These are phyloP conservation scores for Anguilla marmorata DNA, from an alignment of 2,797 vertebrate genomes.

Conservation along the genomic window DNA sequence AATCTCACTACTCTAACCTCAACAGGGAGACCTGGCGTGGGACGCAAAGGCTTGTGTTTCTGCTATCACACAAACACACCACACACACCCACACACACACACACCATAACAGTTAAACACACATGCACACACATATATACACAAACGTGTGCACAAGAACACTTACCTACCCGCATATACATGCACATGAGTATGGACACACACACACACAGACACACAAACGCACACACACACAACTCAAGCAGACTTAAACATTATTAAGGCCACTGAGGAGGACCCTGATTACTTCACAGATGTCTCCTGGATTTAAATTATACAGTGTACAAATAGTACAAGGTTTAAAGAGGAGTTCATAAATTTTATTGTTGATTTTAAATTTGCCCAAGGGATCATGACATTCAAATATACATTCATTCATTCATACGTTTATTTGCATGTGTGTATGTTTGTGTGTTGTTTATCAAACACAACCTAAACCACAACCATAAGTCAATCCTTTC, in stretches of 20 bases:
- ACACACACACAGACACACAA: slow-evolving; percentile 37
- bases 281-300: not conserved
- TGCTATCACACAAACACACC: not conserved
- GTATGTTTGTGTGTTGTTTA: slow-evolving; percentile 1
- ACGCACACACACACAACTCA: slow-evolving; percentile 15
- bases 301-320: not conserved
- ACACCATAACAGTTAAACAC: slow-evolving; percentile 18
- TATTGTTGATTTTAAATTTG: not conserved
- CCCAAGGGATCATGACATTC: not conserved
- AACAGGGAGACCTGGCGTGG: not conserved
- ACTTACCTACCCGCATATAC: slow-evolving; percentile 36
- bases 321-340: not conserved
- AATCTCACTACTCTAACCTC: not conserved
- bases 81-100: slow-evolving; percentile 38
- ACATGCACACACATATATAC: slow-evolving; percentile 39
- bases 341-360: not conserved
- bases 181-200: slow-evolving; percentile 47
- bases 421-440: slow-evolving; percentile 43
- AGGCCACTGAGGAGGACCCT: not conserved
- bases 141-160: not conserved
- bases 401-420: not conserved
- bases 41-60: not conserved
- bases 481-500: slow-evolving; percentile 54
- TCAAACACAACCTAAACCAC: slow-evolving; percentile 41
- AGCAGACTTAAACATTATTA: slow-evolving; percentile 12